A percentile compares a stretch with the other conserved stretches of the same genome.
phyloP scores from a whole-genome alignment of 2,888 invertebrate species.

The Stenurella melanura region DNA sequence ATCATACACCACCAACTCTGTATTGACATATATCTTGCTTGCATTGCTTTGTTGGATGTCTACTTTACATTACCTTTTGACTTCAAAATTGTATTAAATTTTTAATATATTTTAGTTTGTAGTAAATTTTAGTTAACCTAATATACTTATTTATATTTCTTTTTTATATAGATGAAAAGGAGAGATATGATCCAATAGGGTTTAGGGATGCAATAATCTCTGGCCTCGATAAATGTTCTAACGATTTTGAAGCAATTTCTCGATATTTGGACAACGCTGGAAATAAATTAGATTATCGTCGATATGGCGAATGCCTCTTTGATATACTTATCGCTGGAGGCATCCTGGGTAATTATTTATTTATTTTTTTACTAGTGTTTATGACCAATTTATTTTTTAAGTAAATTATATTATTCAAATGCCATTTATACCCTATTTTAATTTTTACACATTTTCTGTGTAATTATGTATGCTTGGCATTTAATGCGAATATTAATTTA shows the following conservation, averaged over 20 bases:
- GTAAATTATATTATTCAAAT: too few relatives aligned
- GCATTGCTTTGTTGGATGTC: too few relatives aligned
- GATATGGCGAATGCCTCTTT: slow-evolving; percentile 98
- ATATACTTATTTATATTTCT: neutral
- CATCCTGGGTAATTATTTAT: slow-evolving; percentile 81
- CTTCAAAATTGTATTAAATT: too few relatives aligned
- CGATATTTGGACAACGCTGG: slow-evolving; percentile 96
- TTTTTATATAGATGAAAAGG: slow-evolving; percentile 92
- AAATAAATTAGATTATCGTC: slow-evolving; percentile 97
- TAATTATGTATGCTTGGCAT: too few relatives aligned
- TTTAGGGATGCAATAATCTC: slow-evolving; percentile 98
- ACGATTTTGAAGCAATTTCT: slow-evolving; percentile 96
- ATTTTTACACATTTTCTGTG: too few relatives aligned
- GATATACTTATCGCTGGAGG: slow-evolving; percentile 99
- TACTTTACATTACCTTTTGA: too few relatives aligned
- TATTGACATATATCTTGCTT: too few relatives aligned
- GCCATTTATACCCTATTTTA: too few relatives aligned
- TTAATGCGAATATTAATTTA: too few relatives aligned
- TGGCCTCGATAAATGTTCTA: slow-evolving; percentile 95
- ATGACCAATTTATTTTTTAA: too few relatives aligned
- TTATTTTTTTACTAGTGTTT: neutral
- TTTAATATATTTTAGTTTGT: too few relatives aligned
- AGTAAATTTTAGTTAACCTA: neutral
- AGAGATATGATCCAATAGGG: slow-evolving; percentile 99
- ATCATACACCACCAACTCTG: too few relatives aligned